Conservation (phyloP, 2,888 invertebrate genomes). For the Linnaemya vulpina region DNA sequence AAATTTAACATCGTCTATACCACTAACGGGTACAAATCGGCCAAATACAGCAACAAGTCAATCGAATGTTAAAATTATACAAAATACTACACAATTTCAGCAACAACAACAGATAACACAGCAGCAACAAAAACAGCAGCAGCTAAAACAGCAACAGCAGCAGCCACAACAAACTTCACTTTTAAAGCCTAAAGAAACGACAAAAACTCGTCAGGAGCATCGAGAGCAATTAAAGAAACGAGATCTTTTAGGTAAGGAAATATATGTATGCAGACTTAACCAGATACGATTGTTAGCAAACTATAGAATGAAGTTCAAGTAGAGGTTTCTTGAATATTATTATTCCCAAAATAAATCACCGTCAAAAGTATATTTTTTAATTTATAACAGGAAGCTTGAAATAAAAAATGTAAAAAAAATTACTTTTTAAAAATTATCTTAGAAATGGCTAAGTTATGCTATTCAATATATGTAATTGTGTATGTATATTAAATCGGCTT, state of each 20-base stretch:
- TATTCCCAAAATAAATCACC: no score
- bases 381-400: no score
- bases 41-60: constrained; percentile 43
- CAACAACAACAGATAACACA: constrained; percentile 24
- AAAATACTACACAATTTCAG: constrained; percentile 61
- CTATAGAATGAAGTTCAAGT: no score
- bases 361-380: no score
- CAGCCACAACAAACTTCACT: constrained; percentile 33
- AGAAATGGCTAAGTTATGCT: not conserved
- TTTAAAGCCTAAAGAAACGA: constrained; percentile 20
- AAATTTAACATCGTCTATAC: constrained; percentile 56
- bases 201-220: constrained; percentile 36
- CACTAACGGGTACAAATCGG: constrained; percentile 51
- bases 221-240: constrained; percentile 76
- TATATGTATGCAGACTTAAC: not conserved
- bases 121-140: constrained; percentile 70
- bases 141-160: constrained; percentile 48
- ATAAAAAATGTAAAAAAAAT: no score
- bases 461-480: not conserved
- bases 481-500: not conserved
- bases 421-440: no score
- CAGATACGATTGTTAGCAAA: no score
- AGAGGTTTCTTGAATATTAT: no score
- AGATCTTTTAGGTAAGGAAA: constrained; percentile 46
- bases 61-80: constrained; percentile 64